Conservation (phyloP, 2,113 vertebrate species). For the Pitta sordida region DNA sequence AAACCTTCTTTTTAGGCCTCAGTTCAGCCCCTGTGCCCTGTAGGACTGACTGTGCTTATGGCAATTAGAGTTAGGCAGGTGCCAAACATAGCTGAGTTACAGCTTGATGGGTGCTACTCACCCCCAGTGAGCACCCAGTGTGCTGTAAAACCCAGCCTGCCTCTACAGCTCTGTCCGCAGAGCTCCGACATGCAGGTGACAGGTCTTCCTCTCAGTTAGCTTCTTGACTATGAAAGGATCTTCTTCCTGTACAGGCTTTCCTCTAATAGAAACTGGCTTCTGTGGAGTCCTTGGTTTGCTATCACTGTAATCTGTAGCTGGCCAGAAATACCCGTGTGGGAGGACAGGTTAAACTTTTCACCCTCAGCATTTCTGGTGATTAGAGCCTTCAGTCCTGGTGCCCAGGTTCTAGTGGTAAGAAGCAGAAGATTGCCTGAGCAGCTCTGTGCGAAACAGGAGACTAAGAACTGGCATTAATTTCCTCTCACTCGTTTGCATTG, state of each 20-base stretch:
- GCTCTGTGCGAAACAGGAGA: not conserved
- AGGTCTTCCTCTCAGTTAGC: not conserved
- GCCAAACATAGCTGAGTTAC: not conserved
- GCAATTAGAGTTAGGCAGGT: not conserved
- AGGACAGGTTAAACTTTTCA: constrained; percentile 10
- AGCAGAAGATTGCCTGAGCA: not conserved
- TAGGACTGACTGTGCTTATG: not conserved
- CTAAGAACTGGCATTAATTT: constrained; percentile 27
- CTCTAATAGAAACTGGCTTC: not conserved
- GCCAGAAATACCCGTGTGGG: not conserved
- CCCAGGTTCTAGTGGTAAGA: rapidly evolving
- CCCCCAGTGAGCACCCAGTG: rapidly evolving
- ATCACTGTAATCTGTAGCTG: not conserved
- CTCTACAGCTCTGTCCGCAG: not conserved
- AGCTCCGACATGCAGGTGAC: not conserved
- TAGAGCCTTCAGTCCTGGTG: not conserved
- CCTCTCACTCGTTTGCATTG: not conserved
- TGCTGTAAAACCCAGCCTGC: not conserved
- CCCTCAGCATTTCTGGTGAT: not conserved
- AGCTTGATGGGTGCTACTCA: rapidly evolving
- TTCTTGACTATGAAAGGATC: not conserved
- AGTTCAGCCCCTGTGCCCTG: not conserved
- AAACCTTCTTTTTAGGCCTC: not conserved
- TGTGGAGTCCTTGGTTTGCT: not conserved
- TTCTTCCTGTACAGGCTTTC: not conserved